Base-by-base conservation (phyloP, 2,113 vertebrate species). In the Zeus faber region DNA sequence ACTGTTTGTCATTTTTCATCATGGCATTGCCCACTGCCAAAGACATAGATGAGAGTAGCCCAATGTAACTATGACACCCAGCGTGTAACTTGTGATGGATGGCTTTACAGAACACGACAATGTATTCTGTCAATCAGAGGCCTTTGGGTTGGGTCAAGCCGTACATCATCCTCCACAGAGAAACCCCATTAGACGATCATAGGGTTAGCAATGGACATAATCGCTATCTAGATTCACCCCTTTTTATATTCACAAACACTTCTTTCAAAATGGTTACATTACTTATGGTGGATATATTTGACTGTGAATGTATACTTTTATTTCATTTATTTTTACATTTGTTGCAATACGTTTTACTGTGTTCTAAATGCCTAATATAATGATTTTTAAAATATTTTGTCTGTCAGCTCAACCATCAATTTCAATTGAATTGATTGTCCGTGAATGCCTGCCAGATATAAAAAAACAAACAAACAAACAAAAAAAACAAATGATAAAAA, bases 401-500 rank as follows among this genome's bases (percentile, higher is more conserved):
- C 56, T 46, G 54, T 51, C 63, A 49, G 49, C 20, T 41, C 55
- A 50, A 49, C 67, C 65, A 69, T 54, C 24, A 64, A 68, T 71
- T 49, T 75, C 66, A 74, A 76, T 81, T 58, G 61, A 80, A 65
- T 62, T 73, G 76, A 74, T 73, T 56, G 67, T 86, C 67, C 59
- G 53, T 81, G 45, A 20, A 81, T 86, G 84, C 82, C 82, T 86
- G 79, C 76, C 84, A 70, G 65, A 70, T 74, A 70, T 64, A 50
- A 80, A 77, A 74, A 65, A 9, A 64, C n/a, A 74, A 50, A 57
- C 66, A 54, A 47, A 53, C 75, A 67, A 64, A 72, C 55, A 76
- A 84, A 49, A 73, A 59, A 71, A 43, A 54, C 29, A 54, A 65
- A 76, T 51, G 40, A 57, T 40, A 39, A 26, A 65, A 35, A 51